Evolutionary conservation across 2,797 vertebrate species (phyloP).

Genomic region (Halcyon badia): DNA sequence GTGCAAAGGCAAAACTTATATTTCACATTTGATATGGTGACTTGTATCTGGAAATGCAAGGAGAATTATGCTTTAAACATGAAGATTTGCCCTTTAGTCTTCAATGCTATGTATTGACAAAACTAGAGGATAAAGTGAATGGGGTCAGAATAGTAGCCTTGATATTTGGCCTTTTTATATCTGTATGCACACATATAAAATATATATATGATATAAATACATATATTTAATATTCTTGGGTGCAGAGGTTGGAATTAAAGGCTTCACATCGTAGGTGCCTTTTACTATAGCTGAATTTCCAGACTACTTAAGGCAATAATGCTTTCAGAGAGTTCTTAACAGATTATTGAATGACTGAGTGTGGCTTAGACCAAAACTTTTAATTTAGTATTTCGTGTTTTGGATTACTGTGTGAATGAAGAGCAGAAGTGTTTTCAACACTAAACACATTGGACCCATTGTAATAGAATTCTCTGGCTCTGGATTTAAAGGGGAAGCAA

Average conservation of each 20-base stretch:
- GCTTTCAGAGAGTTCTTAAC: neutral
- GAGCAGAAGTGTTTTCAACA: neutral
- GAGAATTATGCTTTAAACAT: neutral
- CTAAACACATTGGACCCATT: neutral
- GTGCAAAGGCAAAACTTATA: neutral
- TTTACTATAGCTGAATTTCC: neutral
- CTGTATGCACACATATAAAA: fast-evolving
- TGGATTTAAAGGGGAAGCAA: neutral
- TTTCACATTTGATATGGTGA: neutral
- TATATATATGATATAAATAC: neutral
- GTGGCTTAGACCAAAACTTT: neutral
- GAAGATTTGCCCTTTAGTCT: neutral
- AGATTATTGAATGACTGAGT: neutral
- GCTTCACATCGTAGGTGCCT: neutral
- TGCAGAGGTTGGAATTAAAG: neutral
- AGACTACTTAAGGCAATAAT: neutral
- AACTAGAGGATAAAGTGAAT: neutral
- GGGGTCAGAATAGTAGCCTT: neutral
- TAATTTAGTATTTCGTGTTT: neutral
- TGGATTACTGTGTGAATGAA: neutral
- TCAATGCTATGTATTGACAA: neutral
- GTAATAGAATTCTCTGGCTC: neutral
- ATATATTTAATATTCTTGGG: neutral
- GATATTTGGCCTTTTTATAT: neutral
- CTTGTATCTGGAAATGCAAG: neutral